Evolutionary conservation across 2,888 invertebrate genomes (phyloP), one percentile per base, ranked within the genome.

Genomic region (Neria commutata): DNA sequence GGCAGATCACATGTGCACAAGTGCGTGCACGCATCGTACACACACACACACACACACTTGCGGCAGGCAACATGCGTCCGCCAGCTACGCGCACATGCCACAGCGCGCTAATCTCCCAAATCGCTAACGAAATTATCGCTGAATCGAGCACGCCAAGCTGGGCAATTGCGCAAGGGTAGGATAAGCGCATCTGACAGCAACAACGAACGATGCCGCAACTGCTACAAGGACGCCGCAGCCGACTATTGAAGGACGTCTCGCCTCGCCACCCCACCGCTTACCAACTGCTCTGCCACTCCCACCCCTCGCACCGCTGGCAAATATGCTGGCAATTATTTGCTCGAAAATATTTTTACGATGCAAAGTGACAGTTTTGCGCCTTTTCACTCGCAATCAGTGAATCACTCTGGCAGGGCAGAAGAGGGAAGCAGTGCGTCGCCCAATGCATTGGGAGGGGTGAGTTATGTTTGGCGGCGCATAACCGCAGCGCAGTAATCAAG

Each of bases 81-180:
- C 42, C 17, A 17, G 42, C 14, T 19, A 8, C 16, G 33, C 19
- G 33, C 33, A 17, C 34, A 23, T 23, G 23, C 46, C 29, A 40
- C 61, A 55, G 63, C 67, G 62, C 66, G 65, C 45, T 33, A 26
- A 42, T 42, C 42, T 3, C 42, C 5, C 64, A 52, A 67, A 67
- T 42, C 42, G 17, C 19, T 17, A 37, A 25, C n/a, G 56, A 58
- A 57, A 61, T 67, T 66, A 72, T 72, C 73, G 65, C 56, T 70
- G 66, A 77, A 77, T 75, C 71, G 75, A 78, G 71, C 78, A 77
- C 74, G 77, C 77, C 78, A 78, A 77, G 72, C n/a, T 77, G 76
- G 77, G 76, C 77, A 78, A 75, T 75, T 58, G 62, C 60, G 60
- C 62, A 65, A 65, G 63, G 61, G 62, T 64, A 45, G 45, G 10